These are phyloP conservation scores for Branchipolynoe longqiensis DNA, from an alignment of 2,888 invertebrate species.

Conservation along the genomic window DNA sequence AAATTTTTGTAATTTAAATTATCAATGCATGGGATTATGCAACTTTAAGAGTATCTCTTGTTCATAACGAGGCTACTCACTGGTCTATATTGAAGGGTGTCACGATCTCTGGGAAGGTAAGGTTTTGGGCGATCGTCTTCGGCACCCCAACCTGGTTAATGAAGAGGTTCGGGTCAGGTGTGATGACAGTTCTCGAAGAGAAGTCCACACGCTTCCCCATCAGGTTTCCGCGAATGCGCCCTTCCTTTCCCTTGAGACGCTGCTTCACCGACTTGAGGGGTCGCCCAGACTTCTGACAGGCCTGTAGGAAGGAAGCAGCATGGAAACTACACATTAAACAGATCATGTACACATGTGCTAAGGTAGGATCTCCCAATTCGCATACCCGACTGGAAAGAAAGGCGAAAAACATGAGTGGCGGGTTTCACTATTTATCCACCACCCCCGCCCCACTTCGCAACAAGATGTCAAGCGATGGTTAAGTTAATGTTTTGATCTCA, in stretches of 20 bases:
- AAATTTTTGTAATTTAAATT: no score
- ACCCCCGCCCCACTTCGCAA: background rate
- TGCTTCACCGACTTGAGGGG: constrained; percentile 99
- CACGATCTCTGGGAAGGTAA: constrained; percentile 99
- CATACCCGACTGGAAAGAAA: no score
- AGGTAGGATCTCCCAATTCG: no score
- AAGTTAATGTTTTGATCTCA: no score
- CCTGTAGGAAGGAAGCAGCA: constrained; percentile 81
- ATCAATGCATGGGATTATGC: no score
- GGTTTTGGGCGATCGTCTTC: constrained; percentile 97
- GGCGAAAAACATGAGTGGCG: no score
- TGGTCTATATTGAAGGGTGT: constrained; percentile 99
- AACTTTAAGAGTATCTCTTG: no score
- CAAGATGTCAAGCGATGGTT: background rate
- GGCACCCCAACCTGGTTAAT: constrained; percentile 99
- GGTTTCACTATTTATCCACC: no score
- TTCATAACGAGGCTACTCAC: constrained; percentile 82
- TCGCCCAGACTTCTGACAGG: constrained; percentile 99
- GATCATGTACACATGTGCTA: no score
- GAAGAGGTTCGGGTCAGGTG: constrained; percentile 86
- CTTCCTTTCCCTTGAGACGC: constrained; percentile 97
- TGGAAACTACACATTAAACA: no score
- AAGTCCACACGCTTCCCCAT: constrained; percentile 99
- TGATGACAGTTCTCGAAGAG: constrained; percentile 96
- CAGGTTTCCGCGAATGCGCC: constrained; percentile 98